Evolutionary conservation across 2,888 invertebrate species (phyloP).

Genomic region (Zaprionus lineosus): DNA sequence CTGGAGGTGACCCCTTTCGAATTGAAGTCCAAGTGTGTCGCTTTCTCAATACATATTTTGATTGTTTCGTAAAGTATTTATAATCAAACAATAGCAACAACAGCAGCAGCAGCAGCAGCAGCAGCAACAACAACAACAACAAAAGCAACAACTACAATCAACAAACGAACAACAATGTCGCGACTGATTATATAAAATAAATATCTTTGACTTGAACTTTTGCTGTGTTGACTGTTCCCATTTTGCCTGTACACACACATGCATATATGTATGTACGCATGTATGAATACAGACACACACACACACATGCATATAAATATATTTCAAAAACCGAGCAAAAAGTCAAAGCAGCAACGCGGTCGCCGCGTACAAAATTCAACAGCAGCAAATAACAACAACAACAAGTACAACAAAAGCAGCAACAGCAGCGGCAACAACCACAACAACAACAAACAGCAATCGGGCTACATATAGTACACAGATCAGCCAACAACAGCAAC

Average conservation of each 20-base stretch:
- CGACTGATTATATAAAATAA: conserved; percentile 63
- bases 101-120: conserved; percentile 11
- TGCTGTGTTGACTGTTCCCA: conserved; percentile 73
- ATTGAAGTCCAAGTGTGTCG: too few relatives aligned
- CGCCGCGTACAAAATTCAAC: conserved; percentile 76
- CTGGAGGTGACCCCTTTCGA: conserved; percentile 36
- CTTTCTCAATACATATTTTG: conserved; percentile 25
- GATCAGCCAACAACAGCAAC: conserved; percentile 60
- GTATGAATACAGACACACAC: not conserved
- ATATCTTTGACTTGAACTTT: conserved; percentile 68
- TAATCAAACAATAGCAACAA: conserved; percentile 55
- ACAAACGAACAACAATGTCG: conserved; percentile 59
- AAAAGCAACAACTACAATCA: conserved; percentile 36
- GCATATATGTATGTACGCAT: conserved; percentile 20
- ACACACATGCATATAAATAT: not conserved
- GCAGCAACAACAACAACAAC: not conserved
- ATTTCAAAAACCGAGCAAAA: conserved; percentile 71
- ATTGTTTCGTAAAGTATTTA: conserved; percentile 58
- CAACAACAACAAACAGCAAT: conserved; percentile 34
- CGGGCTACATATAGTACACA: conserved; percentile 70
- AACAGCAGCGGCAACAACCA: conserved; percentile 39
- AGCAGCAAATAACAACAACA: conserved; percentile 49
- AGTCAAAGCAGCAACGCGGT: conserved; percentile 75
- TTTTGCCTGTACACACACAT: conserved; percentile 50
- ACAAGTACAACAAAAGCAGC: conserved; percentile 36